These are phyloP conservation scores for Camelus dromedarius DNA, from an alignment of 2,113 vertebrate genomes.

Conservation along the genomic window DNA sequence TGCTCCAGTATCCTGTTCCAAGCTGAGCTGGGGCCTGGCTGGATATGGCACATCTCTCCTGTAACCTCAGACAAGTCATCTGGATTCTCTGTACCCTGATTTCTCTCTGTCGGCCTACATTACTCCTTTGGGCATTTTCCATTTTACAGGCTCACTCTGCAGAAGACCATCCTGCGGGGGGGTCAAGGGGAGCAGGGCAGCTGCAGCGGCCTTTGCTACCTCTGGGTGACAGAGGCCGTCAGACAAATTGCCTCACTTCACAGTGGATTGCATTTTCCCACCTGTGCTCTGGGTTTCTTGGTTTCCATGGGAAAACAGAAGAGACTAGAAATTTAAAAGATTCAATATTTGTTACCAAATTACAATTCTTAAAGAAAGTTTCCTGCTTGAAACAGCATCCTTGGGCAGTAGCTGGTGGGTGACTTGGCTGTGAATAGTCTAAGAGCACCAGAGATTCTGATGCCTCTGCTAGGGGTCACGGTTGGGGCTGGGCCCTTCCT, in stretches of 20 bases:
- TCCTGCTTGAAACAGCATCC: neutral
- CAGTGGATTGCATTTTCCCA: neutral
- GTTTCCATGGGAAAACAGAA: neutral
- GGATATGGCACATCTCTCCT: neutral
- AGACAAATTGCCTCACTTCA: neutral
- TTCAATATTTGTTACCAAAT: neutral
- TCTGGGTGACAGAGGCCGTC: neutral
- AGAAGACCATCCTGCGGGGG: neutral
- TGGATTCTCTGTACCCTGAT: neutral
- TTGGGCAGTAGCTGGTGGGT: neutral
- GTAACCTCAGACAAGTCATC: neutral
- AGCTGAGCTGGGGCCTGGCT: neutral
- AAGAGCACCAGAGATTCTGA: neutral
- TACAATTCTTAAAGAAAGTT: neutral
- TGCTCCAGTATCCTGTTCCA: neutral
- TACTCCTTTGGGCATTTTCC: neutral
- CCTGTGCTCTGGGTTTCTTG: neutral
- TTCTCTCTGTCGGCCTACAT: neutral
- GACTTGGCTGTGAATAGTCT: accelerated
- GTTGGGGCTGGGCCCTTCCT: neutral
- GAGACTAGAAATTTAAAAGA: constrained; percentile 1
- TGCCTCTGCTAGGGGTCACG: neutral
- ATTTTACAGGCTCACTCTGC: neutral
- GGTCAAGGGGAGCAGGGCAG: neutral
- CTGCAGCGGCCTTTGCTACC: neutral